Conservation (phyloP, 2,797 vertebrate genomes). For the Lepus townsendii region DNA sequence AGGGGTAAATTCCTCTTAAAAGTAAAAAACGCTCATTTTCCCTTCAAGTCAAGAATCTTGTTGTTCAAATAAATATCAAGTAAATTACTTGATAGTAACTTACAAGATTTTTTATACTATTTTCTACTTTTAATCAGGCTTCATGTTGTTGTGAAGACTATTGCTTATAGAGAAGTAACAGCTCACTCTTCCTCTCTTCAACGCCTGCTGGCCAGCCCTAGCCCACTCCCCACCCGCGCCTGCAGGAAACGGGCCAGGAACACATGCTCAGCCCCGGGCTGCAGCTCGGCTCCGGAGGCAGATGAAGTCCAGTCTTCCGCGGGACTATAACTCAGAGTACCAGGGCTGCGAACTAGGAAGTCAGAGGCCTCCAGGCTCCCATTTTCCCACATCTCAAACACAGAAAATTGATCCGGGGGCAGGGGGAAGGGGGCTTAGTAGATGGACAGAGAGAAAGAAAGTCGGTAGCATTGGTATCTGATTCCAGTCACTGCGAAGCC, state of each 20-base stretch:
- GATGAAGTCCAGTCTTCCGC: neutral
- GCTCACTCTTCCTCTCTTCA: neutral
- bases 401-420: neutral
- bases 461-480: neutral
- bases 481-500: neutral
- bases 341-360: neutral
- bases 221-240: neutral
- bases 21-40: no score
- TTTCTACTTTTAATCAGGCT: neutral
- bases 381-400: neutral
- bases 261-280: neutral
- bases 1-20: no score
- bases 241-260: neutral
- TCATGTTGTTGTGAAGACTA: neutral
- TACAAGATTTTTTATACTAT: neutral
- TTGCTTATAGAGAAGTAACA: slow-evolving; percentile 18
- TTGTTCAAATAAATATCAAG: no score
- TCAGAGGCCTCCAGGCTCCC: neutral
- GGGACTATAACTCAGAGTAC: neutral
- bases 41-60: no score
- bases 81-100: neutral
- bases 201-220: no score
- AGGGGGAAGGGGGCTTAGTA: no score
- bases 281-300: neutral
- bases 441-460: neutral